phyloP scores from a whole-genome alignment of 1,140 invertebrate species.

The Agraylea sexmaculata region DNA sequence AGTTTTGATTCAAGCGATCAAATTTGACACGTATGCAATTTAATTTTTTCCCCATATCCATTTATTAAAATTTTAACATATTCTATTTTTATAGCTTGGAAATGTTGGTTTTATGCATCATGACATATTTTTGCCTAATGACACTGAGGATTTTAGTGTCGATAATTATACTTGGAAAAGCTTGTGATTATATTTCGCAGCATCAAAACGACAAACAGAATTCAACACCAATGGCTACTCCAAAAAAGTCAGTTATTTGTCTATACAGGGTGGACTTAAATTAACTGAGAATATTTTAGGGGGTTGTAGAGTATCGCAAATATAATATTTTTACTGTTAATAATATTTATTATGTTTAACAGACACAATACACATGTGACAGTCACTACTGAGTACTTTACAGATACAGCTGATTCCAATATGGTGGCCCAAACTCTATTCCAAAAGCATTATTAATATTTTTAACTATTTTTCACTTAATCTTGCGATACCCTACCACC shows the following conservation, averaged over 20 bases:
- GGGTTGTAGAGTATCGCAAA: no score
- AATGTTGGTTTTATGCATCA: constrained; percentile 54
- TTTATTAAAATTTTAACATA: constrained; percentile 1
- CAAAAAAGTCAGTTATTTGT: constrained; percentile 39
- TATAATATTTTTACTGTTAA: no score
- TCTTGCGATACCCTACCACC: no score
- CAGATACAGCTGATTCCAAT: no score
- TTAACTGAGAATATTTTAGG: no score
- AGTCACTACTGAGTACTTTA: no score
- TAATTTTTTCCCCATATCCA: not conserved
- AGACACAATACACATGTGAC: no score
- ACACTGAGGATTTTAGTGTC: constrained; percentile 76
- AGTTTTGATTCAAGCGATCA: constrained; percentile 61
- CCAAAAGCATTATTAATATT: no score
- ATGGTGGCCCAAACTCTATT: no score
- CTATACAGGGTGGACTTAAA: no score
- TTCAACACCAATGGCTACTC: constrained; percentile 25
- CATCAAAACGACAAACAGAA: constrained; percentile 50
- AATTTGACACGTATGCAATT: constrained; percentile 34
- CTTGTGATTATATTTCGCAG: constrained; percentile 71
- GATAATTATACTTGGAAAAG: constrained; percentile 77
- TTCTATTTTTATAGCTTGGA: constrained; percentile 40
- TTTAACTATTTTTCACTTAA: no score
- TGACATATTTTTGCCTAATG: constrained; percentile 71
- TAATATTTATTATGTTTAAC: no score